Evolutionary conservation across 2,888 invertebrate genomes (phyloP).

Genomic region (Drosophila lutescens): DNA sequence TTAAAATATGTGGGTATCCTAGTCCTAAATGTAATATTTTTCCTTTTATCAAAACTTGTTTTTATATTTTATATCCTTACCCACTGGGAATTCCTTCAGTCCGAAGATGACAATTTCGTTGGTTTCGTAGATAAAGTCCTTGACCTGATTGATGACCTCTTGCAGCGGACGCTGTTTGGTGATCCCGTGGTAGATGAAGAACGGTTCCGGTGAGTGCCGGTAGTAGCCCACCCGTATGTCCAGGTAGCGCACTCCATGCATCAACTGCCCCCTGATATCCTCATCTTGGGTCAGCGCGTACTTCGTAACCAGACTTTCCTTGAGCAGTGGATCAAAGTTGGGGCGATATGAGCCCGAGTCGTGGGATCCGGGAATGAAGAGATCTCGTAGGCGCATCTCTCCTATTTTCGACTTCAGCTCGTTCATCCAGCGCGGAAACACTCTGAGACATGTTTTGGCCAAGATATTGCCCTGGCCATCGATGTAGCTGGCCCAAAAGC

Average conservation of each 20-base stretch:
- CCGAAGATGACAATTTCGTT: constrained; percentile 87
- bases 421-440: constrained; percentile 87
- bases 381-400: constrained; percentile 84
- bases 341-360: constrained; percentile 87
- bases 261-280: constrained; percentile 86
- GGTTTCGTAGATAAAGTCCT: constrained; percentile 86
- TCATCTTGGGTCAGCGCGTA: constrained; percentile 86
- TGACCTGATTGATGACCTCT: constrained; percentile 85
- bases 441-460: constrained; percentile 85
- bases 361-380: constrained; percentile 90
- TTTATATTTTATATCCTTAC: constrained; percentile 71
- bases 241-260: constrained; percentile 87
- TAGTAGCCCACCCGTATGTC: constrained; percentile 87
- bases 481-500: constrained; percentile 84
- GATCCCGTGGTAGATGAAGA: constrained; percentile 87
- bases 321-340: constrained; percentile 81
- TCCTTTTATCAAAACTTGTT: no score
- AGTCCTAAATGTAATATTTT: no score
- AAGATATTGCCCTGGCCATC: constrained; percentile 79
- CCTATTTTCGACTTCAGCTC: constrained; percentile 84
- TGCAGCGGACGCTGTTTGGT: constrained; percentile 85
- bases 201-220: constrained; percentile 79
- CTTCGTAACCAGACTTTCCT: constrained; percentile 84
- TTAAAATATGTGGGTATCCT: no score
- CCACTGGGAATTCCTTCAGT: constrained; percentile 87